Evolutionary conservation across 1,140 invertebrate species (phyloP).

Genomic region (Formica selysi): DNA sequence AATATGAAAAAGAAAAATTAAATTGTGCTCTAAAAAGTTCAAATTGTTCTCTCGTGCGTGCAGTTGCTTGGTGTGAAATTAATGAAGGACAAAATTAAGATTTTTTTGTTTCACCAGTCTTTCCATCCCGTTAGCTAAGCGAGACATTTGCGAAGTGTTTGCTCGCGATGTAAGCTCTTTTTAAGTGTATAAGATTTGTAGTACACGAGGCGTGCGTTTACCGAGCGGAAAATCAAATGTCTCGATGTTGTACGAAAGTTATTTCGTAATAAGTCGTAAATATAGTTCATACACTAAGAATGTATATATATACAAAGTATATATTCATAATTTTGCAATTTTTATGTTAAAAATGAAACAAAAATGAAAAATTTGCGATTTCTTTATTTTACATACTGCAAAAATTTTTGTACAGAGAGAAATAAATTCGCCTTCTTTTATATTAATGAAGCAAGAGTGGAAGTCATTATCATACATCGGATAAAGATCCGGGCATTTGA

Average conservation of each 20-base stretch:
- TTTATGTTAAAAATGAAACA: neutral
- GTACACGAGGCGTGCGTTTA: conserved; percentile 1
- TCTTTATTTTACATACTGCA: neutral
- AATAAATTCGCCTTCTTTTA: neutral
- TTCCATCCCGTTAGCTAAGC: neutral
- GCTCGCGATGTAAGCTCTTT: conserved; percentile 34
- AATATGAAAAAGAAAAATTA: conserved; percentile 28
- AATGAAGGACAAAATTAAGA: conserved; percentile 25
- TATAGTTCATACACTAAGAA: neutral
- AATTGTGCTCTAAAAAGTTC: neutral
- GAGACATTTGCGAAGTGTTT: conserved; percentile 16
- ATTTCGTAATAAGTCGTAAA: conserved; percentile 38
- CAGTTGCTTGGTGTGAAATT: conserved; percentile 7
- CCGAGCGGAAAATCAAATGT: conserved; percentile 45
- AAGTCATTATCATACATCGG: neutral
- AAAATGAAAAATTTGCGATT: neutral
- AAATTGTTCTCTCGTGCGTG: neutral
- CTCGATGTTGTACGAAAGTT: neutral
- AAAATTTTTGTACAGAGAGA: neutral
- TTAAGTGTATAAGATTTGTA: neutral
- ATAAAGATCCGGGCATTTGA: neutral
- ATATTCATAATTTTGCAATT: neutral
- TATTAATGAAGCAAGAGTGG: neutral
- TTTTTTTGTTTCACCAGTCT: neutral
- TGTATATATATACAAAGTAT: neutral